Evolutionary conservation across 2,888 invertebrate species (phyloP).

Genomic region (Gari tellinella): DNA sequence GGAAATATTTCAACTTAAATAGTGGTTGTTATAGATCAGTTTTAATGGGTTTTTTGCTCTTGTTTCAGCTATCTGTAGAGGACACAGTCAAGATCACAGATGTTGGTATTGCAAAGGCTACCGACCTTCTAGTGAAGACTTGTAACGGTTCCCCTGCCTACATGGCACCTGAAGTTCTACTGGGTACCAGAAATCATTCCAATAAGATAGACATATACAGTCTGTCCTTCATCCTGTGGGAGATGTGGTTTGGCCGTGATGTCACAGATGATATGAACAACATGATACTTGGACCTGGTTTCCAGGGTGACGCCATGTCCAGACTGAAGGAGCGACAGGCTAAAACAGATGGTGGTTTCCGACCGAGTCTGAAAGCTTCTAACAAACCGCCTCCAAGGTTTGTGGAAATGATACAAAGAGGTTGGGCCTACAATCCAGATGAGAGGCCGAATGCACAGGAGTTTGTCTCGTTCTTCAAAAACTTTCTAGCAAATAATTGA

Average conservation of each 20-base stretch:
- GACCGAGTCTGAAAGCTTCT: slow-evolving; percentile 66
- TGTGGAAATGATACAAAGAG: slow-evolving; percentile 56
- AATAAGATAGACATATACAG: slow-evolving; percentile 72
- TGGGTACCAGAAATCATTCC: slow-evolving; percentile 58
- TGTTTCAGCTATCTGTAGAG: slow-evolving; percentile 21
- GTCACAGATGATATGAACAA: slow-evolving; percentile 64
- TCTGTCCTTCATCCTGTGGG: slow-evolving; percentile 71
- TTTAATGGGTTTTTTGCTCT: not conserved
- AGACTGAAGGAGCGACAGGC: slow-evolving; percentile 33
- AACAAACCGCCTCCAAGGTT: slow-evolving; percentile 65
- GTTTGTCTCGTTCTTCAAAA: slow-evolving; percentile 25
- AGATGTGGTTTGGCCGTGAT: slow-evolving; percentile 76
- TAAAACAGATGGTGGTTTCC: slow-evolving; percentile 55
- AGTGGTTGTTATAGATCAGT: too few species aligned
- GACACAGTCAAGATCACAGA: slow-evolving; percentile 70
- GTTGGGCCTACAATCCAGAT: slow-evolving; percentile 64
- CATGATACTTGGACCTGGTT: slow-evolving; percentile 22
- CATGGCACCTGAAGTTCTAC: slow-evolving; percentile 75
- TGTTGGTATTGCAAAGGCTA: slow-evolving; percentile 75
- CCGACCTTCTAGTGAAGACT: slow-evolving; percentile 64
- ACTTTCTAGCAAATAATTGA: slow-evolving; percentile 31
- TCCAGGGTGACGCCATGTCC: slow-evolving; percentile 45
- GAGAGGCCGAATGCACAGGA: slow-evolving; percentile 51
- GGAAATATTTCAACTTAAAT: not conserved
- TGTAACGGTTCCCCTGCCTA: slow-evolving; percentile 71